phyloP scores from a whole-genome alignment of 1,140 invertebrate species.

The Trachelipus rathkii region DNA sequence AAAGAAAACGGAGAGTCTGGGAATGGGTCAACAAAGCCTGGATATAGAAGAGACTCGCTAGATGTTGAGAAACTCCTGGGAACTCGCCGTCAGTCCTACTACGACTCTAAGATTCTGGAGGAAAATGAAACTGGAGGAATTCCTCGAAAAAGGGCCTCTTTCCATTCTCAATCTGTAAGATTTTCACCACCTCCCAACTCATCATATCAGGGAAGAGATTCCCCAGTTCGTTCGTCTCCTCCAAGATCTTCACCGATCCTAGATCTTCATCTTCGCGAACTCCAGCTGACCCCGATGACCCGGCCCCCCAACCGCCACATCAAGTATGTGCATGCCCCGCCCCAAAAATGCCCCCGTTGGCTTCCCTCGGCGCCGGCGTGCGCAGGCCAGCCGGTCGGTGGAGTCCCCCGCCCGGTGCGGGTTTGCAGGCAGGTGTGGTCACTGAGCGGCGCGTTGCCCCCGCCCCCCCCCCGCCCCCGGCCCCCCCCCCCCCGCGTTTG shows the following conservation, averaged over 20 bases:
- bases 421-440: too few relatives aligned
- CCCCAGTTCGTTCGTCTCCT: conserved; percentile 29
- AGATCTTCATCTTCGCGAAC: conserved; percentile 6
- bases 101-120: conserved; percentile 36
- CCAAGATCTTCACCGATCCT: too few relatives aligned
- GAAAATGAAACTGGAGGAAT: conserved; percentile 15
- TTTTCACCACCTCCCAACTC: conserved; percentile 25
- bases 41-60: conserved; percentile 39
- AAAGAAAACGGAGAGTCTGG: neutral
- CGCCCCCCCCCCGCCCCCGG: too few relatives aligned
- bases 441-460: too few relatives aligned
- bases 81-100: conserved; percentile 32
- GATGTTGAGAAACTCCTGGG: conserved; percentile 39
- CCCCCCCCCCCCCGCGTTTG: too few relatives aligned
- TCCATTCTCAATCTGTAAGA: conserved; percentile 19
- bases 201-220: conserved; percentile 6
- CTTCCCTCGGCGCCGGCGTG: too few relatives aligned
- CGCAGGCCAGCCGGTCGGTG: too few relatives aligned
- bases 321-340: too few relatives aligned
- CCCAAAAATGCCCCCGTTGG: too few relatives aligned
- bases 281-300: conserved; percentile 22
- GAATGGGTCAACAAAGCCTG: neutral
- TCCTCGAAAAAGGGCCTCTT: conserved; percentile 11
- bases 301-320: too few relatives aligned
- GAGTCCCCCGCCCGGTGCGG: too few relatives aligned